Percentiles rank a stretch among this genome's conserved stretches.
phyloP scores from a whole-genome alignment of 2,888 invertebrate species.

The Pristionchus arcanus region DNA sequence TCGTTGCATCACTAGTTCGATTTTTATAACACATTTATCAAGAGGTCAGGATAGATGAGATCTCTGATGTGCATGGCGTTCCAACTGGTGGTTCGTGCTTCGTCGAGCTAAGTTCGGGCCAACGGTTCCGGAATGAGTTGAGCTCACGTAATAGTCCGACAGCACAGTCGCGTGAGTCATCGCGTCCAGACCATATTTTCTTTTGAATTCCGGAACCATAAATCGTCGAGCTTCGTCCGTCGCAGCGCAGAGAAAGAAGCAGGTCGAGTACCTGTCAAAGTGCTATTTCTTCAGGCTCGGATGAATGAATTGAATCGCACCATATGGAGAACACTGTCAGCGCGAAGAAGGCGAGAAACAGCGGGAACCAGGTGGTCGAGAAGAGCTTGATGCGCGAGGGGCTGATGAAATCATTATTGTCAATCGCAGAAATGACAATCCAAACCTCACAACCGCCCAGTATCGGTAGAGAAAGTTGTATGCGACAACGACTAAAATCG shows the following conservation, averaged over 20 bases:
- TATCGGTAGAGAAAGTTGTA: conserved; percentile 14
- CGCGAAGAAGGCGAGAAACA: not conserved
- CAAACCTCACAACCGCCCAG: not conserved
- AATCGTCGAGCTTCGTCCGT: not conserved
- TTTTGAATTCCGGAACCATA: not conserved
- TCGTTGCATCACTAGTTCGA: no score
- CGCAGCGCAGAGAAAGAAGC: not conserved
- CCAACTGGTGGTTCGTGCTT: no score
- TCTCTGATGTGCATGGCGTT: no score
- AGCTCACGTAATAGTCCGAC: not conserved
- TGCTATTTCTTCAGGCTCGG: no score
- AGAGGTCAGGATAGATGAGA: no score
- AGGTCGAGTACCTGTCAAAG: not conserved
- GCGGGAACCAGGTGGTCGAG: not conserved
- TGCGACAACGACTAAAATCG: not conserved
- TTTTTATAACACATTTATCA: no score
- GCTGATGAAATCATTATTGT: no score
- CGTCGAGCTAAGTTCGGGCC: no score
- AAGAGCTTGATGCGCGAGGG: not conserved
- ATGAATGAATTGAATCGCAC: no score
- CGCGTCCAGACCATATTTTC: not conserved
- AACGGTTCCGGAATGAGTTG: no score
- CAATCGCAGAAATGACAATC: no score
- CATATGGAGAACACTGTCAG: not conserved
- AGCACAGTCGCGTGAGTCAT: not conserved